Conservation (phyloP, 2,797 vertebrate genomes). For the Fringilla coelebs region DNA sequence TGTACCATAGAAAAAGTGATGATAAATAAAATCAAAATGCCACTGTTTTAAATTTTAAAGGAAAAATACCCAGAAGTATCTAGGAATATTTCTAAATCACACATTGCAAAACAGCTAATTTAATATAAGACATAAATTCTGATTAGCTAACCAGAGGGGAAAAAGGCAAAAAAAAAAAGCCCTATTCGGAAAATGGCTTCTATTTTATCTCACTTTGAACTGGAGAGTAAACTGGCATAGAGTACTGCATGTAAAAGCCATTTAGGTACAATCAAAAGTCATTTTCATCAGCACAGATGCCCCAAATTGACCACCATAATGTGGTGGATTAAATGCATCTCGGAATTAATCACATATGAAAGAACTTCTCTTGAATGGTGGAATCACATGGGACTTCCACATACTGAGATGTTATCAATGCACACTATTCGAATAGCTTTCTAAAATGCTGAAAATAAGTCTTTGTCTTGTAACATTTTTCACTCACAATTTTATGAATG, state of each 20-base stretch:
- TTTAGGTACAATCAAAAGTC: conserved; percentile 57
- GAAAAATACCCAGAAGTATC: neutral
- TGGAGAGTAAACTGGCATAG: neutral
- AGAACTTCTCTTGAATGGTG: conserved; percentile 42
- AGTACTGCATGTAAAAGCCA: conserved; percentile 51
- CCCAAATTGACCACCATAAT: conserved; percentile 47
- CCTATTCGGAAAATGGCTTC: neutral
- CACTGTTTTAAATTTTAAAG: neutral
- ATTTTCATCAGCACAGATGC: conserved; percentile 64
- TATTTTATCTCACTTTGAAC: conserved; percentile 39
- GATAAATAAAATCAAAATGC: neutral
- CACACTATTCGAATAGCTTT: neutral
- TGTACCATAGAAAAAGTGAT: neutral
- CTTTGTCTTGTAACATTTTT: conserved; percentile 32
- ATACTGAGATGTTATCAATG: conserved; percentile 23
- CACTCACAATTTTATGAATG: neutral
- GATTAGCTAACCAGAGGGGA: neutral
- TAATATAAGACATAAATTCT: neutral
- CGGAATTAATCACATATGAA: conserved; percentile 49
- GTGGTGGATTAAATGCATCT: conserved; percentile 42
- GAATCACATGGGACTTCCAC: conserved; percentile 31
- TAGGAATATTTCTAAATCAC: neutral
- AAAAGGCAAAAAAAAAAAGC: neutral
- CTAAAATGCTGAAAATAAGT: conserved; percentile 23
- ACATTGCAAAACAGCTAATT: neutral